Base-by-base conservation (phyloP, 2,888 invertebrate genomes). In the Lycophotia porphyrea region DNA sequence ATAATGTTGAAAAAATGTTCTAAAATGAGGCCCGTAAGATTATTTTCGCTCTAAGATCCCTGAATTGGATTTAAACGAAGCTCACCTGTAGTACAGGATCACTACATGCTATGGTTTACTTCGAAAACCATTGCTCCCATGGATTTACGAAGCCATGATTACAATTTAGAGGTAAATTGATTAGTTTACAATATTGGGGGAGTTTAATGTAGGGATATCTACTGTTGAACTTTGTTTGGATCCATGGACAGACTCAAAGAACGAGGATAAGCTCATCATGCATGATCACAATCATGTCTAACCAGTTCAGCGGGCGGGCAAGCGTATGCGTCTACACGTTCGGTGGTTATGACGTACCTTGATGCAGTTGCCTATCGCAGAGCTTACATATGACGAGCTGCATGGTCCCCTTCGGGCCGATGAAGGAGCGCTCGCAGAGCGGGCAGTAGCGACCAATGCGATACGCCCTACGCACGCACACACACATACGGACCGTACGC, bases 391-490 rank as follows among this genome's bases (percentile, higher is more conserved):
- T 96, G 96, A 96, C 96, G 94, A 96, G 96, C 94, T 97, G 97
- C 97, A 97, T 97, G 92, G 97, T 97, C 94, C 97, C 97, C 95
- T 97, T 97, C 93, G 97, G 97, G 91, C 97, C 97, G 96, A 97
- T 97, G 97, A 97, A 97, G 95, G 97, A 97, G 95, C 97, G 97
- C 92, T 97, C 97, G 97, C 97, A 97, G 93, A 97, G 97, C 92
- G 97, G 97, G 96, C 97, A 97, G 97, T 97, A 97, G 94, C 97
- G 97, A 94, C 97, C 97, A 96, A 97, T 97, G 95, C 97, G 97
- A 97, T 97, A 97, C 93, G 97, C 97, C 96, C 97, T 97, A 95
- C 91, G 88, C 80, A 85, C 95, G 93, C 94, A 95, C 95, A 95
- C 95, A 95, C 94, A 93, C 93, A 92, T 93, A 95, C 95, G 93